phyloP scores from a whole-genome alignment of 2,113 vertebrate genomes.

The Heterotilapia buettikoferi region DNA sequence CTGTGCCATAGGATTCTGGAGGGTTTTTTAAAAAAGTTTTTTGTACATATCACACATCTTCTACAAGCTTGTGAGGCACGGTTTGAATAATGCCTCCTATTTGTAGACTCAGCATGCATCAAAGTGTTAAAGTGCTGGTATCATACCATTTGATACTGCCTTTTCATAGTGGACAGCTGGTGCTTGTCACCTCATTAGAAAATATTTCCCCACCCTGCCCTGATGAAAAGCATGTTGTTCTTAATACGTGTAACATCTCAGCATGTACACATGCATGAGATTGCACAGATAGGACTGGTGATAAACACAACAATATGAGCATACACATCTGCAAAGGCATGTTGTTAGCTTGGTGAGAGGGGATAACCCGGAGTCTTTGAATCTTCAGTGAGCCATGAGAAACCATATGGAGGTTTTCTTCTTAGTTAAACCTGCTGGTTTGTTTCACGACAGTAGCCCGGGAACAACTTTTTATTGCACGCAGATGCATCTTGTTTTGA shows the following conservation, averaged over 20 bases:
- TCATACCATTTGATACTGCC: neutral
- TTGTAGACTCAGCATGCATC: slow-evolving; percentile 3
- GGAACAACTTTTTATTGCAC: neutral
- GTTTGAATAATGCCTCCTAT: neutral
- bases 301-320: neutral
- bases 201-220: neutral
- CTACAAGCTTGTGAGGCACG: neutral
- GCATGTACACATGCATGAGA: neutral
- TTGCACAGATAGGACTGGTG: neutral
- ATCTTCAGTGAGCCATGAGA: slow-evolving; percentile 22
- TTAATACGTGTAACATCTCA: neutral
- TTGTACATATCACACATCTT: neutral
- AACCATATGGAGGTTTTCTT: slow-evolving; percentile 23
- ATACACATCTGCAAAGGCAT: neutral
- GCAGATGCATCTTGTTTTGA: slow-evolving; percentile 19
- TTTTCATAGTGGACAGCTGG: slow-evolving; percentile 21
- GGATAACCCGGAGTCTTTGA: neutral
- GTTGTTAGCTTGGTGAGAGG: neutral
- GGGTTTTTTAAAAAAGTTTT: rapidly evolving
- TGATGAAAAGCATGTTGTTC: neutral
- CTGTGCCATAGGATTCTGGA: too few relatives aligned
- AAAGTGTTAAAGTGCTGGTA: neutral
- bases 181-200: slow-evolving; percentile 40
- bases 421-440: neutral
- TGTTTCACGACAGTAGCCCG: neutral